Evolutionary conservation across 2,888 invertebrate species (phyloP), one percentile per base, ranked within the genome.

Genomic region (Leptopilina syphax): DNA sequence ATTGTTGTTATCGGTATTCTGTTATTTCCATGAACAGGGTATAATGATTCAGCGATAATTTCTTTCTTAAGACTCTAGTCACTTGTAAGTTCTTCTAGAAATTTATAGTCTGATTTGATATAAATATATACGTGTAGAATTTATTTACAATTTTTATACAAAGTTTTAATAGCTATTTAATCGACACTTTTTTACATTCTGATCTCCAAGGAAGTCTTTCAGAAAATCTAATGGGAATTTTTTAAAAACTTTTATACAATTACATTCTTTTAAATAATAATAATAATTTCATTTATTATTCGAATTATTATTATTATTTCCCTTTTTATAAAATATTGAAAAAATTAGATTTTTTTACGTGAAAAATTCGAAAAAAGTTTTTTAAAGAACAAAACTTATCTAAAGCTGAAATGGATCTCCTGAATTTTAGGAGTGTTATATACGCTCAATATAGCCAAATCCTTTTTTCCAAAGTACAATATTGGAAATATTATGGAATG

Each of bases 1-100:
- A 73, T 73, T 41, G 73, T 73, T 73, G n/a, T 57, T 57, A 73
- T 65, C 41, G 65, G 27, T 34, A 57, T 73, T 57, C n/a, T 73
- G 54, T 73, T 73, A 73, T 57, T 73, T 73, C n/a, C 34, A 18
- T 57, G 27, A 73, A 73, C 73, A 73, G 73, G 73, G 73, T 73
- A 73, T 73, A 18, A 73, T 73, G 34, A 57, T 73, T 73, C 41
- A 54, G 47, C 77, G 44, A 65, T 50, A 77, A 77, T 65, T 77
- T 77, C 50, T 65, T 44, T 63, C 34, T 47, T 9, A 50, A 41
- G 27, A 65, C 24, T 65, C 65, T 77, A 65, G 65, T 77, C 77
- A 77, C 65, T 77, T 77, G 24, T 24, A 13, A 34, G 47, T 77
- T 77, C 12, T 27, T 77, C 50, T 41, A 77, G 65, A n/a, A 50